These are phyloP conservation scores for Drosophila austrosaltans DNA, from an alignment of 2,888 invertebrate genomes.

Conservation along the genomic window DNA sequence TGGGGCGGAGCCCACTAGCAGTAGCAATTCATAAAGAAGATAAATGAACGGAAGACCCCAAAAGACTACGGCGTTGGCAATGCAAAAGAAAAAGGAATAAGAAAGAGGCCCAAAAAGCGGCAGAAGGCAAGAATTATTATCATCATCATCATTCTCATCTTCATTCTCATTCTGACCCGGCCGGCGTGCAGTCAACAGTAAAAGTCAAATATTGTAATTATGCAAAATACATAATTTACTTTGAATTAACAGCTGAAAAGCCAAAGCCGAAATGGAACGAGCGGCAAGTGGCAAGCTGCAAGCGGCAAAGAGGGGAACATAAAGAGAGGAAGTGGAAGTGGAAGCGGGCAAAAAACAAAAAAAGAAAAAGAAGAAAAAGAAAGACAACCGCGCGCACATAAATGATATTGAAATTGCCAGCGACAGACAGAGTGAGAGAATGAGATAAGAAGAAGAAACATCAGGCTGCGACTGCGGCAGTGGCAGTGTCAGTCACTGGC, in stretches of 20 bases:
- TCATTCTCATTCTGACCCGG: neutral
- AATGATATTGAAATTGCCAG: slow-evolving; percentile 41
- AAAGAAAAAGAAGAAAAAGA: neutral
- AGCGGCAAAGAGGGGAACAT: no score
- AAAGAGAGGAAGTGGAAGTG: slow-evolving; percentile 12
- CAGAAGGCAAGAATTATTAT: slow-evolving; percentile 6
- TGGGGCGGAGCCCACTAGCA: neutral
- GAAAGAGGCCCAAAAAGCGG: slow-evolving; percentile 5
- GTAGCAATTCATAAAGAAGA: slow-evolving; percentile 57
- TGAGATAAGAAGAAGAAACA: slow-evolving; percentile 13
- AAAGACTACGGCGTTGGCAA: neutral
- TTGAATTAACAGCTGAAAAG: slow-evolving; percentile 76
- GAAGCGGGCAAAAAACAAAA: slow-evolving; percentile 6
- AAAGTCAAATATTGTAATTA: slow-evolving; percentile 77
- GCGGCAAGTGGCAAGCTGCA: slow-evolving; percentile 25
- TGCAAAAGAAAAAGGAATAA: slow-evolving; percentile 10
- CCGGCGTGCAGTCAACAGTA: slow-evolving; percentile 73
- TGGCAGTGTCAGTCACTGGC: neutral
- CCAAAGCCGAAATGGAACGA: slow-evolving; percentile 16
- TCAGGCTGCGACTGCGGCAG: slow-evolving; percentile 15
- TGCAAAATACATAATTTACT: slow-evolving; percentile 78
- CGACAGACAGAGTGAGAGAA: slow-evolving; percentile 23
- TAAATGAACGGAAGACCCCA: slow-evolving; percentile 57
- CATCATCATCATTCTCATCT: neutral
- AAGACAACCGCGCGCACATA: slow-evolving; percentile 13